Percentiles rank a stretch among this genome's conserved stretches.
Evolutionary conservation across 2,797 vertebrate species (phyloP).

Genomic region (Chelmon rostratus): DNA sequence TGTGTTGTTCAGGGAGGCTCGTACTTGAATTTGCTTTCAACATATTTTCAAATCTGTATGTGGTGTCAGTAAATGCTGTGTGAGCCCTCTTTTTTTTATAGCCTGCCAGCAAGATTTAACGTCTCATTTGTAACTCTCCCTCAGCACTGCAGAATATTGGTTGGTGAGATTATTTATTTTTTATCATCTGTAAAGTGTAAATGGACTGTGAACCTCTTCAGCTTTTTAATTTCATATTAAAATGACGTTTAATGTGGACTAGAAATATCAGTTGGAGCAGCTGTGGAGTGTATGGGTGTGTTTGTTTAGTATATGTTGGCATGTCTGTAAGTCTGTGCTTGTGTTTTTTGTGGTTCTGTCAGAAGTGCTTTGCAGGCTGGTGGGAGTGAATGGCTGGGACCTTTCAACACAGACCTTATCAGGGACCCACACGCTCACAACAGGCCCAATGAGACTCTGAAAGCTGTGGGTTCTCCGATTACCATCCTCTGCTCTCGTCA

Average conservation of each 20-base stretch:
- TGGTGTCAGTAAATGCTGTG: background rate
- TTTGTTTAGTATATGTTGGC: constrained; percentile 15
- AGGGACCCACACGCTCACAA: constrained; percentile 40
- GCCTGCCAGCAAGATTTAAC: constrained; percentile 21
- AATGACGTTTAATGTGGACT: constrained; percentile 7
- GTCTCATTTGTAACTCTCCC: constrained; percentile 21
- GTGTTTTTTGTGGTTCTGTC: constrained; percentile 27
- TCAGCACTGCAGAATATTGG: constrained; percentile 6
- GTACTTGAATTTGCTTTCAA: background rate
- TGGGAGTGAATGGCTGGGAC: constrained; percentile 43
- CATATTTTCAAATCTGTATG: constrained; percentile 7
- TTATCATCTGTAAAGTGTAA: background rate
- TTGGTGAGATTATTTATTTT: constrained; percentile 19
- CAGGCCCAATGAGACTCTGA: constrained; percentile 31
- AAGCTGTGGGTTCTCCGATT: constrained; percentile 33
- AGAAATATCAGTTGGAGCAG: constrained; percentile 21
- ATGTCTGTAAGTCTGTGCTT: constrained; percentile 1
- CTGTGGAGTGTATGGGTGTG: constrained; percentile 10
- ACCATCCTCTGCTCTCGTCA: constrained; percentile 30
- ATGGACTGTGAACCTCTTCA: constrained; percentile 27
- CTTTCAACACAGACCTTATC: constrained; percentile 68
- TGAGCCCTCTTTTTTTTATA: constrained; percentile 7
- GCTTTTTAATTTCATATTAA: constrained; percentile 22
- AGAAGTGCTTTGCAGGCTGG: constrained; percentile 36
- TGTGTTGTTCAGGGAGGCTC: background rate